Evolutionary conservation across 2,888 invertebrate genomes (phyloP).

Genomic region (Aspidiotus rigidus): DNA sequence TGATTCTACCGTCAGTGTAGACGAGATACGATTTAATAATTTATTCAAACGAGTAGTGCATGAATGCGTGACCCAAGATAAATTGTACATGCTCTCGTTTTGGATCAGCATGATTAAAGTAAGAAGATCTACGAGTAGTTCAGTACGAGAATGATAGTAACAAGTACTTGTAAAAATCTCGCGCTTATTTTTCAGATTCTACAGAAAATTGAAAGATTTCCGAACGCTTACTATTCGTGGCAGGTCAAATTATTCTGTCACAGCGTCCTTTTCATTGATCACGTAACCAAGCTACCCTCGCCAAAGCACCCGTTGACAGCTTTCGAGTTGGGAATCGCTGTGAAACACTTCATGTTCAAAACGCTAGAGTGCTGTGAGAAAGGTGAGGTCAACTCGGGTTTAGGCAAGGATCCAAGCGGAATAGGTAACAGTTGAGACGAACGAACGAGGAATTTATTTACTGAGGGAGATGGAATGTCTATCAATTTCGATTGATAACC

Average conservation of each 20-base stretch:
- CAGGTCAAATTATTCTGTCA: conserved; percentile 35
- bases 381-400: background rate
- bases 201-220: conserved; percentile 28
- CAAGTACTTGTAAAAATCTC: background rate
- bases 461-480: no score
- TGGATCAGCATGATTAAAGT: conserved; percentile 63
- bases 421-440: no score
- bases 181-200: conserved; percentile 26
- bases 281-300: background rate
- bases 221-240: conserved; percentile 35
- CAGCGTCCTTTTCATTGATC: conserved; percentile 3
- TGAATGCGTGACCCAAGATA: conserved; percentile 71
- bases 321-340: conserved; percentile 14
- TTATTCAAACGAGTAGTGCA: conserved; percentile 60
- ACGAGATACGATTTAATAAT: conserved; percentile 48
- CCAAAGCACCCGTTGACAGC: conserved; percentile 11
- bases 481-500: no score
- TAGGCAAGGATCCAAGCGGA: background rate
- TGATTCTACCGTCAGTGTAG: conserved; percentile 21
- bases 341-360: conserved; percentile 23
- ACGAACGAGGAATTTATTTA: background rate
- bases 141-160: no score
- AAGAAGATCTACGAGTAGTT: conserved; percentile 17
- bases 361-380: conserved; percentile 16
- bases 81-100: conserved; percentile 62